These are phyloP conservation scores for Mesitornis unicolor DNA, from an alignment of 2,113 vertebrate genomes.

Conservation along the genomic window DNA sequence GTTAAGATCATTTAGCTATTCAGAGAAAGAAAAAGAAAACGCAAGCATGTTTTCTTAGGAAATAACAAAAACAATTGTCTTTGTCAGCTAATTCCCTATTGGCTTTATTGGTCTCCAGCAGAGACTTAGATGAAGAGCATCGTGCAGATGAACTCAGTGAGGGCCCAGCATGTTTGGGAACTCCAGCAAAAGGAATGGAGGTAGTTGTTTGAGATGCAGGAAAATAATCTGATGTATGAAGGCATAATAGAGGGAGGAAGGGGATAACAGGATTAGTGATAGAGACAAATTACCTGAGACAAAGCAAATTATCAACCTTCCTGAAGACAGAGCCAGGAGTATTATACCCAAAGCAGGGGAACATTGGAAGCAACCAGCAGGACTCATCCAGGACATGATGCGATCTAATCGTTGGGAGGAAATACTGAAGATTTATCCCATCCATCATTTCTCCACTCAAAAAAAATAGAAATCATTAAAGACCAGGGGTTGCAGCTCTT, in stretches of 20 bases:
- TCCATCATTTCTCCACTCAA: background rate
- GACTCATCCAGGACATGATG: background rate
- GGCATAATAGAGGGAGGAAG: background rate
- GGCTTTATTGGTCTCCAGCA: slow-evolving; percentile 10
- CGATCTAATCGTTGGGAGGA: background rate
- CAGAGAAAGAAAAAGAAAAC: slow-evolving; percentile 45
- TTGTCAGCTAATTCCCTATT: slow-evolving; percentile 40
- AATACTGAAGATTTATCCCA: background rate
- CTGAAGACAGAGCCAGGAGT: background rate
- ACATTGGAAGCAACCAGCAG: background rate
- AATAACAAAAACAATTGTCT: slow-evolving; percentile 48
- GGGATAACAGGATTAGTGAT: background rate
- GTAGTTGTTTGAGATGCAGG: background rate
- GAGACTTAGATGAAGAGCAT: background rate
- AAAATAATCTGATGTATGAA: background rate
- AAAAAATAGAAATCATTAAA: background rate
- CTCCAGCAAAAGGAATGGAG: background rate
- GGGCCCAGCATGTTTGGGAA: background rate
- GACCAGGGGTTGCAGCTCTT: background rate
- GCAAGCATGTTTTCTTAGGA: slow-evolving; percentile 18
- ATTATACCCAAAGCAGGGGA: background rate
- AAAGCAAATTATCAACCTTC: background rate
- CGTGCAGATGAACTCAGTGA: background rate
- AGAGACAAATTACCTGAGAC: background rate
- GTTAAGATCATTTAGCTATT: slow-evolving; percentile 20